Base-by-base conservation (phyloP, 2,888 invertebrate genomes). In the Mongoloraphidia duomilia region DNA sequence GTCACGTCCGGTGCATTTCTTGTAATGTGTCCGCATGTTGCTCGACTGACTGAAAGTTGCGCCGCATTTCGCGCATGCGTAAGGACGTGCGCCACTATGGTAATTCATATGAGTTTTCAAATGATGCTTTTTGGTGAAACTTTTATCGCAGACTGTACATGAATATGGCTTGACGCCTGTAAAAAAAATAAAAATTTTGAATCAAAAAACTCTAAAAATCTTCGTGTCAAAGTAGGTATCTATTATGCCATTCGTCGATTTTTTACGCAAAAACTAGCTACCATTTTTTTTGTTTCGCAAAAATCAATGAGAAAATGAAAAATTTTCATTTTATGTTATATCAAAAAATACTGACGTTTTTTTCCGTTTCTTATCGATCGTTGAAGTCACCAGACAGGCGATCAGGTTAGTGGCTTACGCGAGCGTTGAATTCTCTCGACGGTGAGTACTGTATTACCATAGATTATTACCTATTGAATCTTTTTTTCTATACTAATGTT, bases 41-140 rank as follows among this genome's bases (percentile, higher is more conserved):
- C 86, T 86, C 44, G 86, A 86, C 65, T 88, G 88, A 0, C 87
- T 86, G 63, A 89, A 89, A 10, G 82, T 76, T 38, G 87, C 73
- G 11, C 79, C 79, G 63, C 88, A 89, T 56, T 75, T 75, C 17
- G 77, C 73, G 59, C 82, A 83, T n/a, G 75, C 71, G 62, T 88
- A 88, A 0, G 88, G 88, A 60, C 88, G 86, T 47, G 82, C 77
- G 0, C 88, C 88, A 0, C 86, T 85, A 64, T 89, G 88, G 62
- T 84, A 87, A 65, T 88, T 87, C 60, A 88, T 74, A 63, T 89
- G 88, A 0, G 87, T 86, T 65, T 87, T 85, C 41, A 89, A 70
- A 59, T 89, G 88, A 60, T 87, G 87, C 57, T 88, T 87, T 68
- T 88, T 88, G 39, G 87, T 87, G 65, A 89, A 89, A 8, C 86